Evolutionary conservation across 2,113 vertebrate species (phyloP).

Genomic region (Pogona vitticeps): DNA sequence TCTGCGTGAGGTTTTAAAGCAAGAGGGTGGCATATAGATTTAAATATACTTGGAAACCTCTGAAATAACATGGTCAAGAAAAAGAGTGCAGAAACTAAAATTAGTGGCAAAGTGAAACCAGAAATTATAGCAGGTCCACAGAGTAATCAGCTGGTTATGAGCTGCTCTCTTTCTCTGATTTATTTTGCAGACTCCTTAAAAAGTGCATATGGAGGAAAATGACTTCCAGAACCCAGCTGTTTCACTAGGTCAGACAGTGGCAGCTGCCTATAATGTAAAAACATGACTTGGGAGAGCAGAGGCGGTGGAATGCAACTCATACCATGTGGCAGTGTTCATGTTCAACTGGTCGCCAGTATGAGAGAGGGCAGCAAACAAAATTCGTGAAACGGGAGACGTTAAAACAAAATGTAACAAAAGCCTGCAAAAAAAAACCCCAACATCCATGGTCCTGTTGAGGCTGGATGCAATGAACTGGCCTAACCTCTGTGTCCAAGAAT

Average conservation of each 20-base stretch:
- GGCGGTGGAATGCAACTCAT: constrained; percentile 54
- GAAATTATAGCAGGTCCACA: constrained; percentile 4
- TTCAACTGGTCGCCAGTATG: background rate
- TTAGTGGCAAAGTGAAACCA: constrained; percentile 10
- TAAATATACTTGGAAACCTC: constrained; percentile 16
- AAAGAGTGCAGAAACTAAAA: constrained; percentile 24
- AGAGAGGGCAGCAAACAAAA: background rate
- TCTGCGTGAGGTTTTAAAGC: constrained; percentile 1
- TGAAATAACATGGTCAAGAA: background rate
- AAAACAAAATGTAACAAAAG: background rate
- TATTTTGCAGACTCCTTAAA: constrained; percentile 70
- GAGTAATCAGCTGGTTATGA: constrained; percentile 15
- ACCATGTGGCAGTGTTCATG: constrained; percentile 12
- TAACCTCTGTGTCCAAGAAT: background rate
- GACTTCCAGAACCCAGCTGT: constrained; percentile 71
- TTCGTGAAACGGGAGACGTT: background rate
- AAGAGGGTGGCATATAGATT: background rate
- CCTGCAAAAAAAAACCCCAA: background rate
- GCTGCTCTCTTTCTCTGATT: constrained; percentile 48
- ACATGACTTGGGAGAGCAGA: constrained; percentile 38
- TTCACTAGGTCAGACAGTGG: constrained; percentile 55
- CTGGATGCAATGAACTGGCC: background rate
- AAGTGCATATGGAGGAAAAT: constrained; percentile 71
- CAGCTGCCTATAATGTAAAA: constrained; percentile 46
- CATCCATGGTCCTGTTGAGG: background rate